These are phyloP conservation scores for Asbolus verrucosus DNA, from an alignment of 1,140 invertebrate species.

Conservation along the genomic window DNA sequence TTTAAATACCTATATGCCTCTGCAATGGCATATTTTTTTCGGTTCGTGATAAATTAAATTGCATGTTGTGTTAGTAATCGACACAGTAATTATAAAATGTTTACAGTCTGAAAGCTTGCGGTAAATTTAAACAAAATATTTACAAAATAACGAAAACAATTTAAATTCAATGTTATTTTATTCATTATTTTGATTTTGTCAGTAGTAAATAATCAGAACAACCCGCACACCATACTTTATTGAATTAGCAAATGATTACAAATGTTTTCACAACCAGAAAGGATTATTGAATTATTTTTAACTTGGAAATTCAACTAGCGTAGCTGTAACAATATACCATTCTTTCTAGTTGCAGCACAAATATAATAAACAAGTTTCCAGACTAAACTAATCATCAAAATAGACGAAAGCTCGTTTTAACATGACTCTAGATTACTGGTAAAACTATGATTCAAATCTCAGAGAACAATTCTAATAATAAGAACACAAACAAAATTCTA, in stretches of 20 bases:
- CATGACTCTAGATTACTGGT: too few species aligned
- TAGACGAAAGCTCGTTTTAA: slow-evolving; percentile 10
- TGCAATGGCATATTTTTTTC: background rate
- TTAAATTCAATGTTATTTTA: background rate
- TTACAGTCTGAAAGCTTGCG: background rate
- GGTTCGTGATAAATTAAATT: background rate
- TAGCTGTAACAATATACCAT: slow-evolving; percentile 7
- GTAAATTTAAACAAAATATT: slow-evolving; percentile 4
- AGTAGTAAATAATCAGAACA: background rate
- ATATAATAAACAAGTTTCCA: slow-evolving; percentile 21
- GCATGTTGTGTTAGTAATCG: background rate
- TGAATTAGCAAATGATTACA: background rate
- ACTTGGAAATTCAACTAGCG: slow-evolving; percentile 18
- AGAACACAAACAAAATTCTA: too few species aligned
- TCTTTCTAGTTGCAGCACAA: slow-evolving; percentile 1
- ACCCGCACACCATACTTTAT: too few species aligned
- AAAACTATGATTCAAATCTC: too few species aligned
- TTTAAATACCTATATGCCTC: slow-evolving; percentile 7
- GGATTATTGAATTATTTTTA: slow-evolving; percentile 10
- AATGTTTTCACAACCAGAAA: background rate
- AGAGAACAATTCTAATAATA: too few species aligned
- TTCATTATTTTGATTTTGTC: too few species aligned
- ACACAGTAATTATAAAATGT: slow-evolving; percentile 14
- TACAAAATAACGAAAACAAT: background rate
- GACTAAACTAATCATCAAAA: slow-evolving; percentile 20